phyloP scores from a whole-genome alignment of 2,113 vertebrate species.

The Capreolus pygargus region DNA sequence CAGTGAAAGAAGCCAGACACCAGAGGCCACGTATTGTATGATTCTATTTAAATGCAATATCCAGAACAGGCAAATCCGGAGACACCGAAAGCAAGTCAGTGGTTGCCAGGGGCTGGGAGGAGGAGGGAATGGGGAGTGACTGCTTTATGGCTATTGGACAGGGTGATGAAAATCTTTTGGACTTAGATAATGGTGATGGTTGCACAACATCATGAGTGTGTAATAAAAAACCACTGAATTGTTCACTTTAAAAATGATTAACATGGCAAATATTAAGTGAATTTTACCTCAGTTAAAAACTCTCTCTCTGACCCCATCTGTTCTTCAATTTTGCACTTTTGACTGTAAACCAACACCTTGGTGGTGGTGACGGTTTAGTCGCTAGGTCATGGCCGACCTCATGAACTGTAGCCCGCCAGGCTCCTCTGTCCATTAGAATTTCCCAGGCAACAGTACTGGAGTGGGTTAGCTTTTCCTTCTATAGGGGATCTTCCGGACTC shows the following conservation, averaged over 20 bases:
- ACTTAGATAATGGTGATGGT: neutral
- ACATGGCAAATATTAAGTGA: neutral
- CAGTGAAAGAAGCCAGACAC: neutral
- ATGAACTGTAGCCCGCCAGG: neutral
- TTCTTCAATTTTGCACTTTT: neutral
- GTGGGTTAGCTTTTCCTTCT: neutral
- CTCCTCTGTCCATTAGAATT: neutral
- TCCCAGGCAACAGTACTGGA: neutral
- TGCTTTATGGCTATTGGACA: neutral
- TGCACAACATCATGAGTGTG: neutral
- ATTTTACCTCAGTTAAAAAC: neutral
- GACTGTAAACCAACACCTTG: neutral
- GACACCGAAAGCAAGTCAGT: neutral
- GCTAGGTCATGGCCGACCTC: neutral
- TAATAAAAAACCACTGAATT: neutral
- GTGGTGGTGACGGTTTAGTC: neutral
- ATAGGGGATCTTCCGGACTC: neutral
- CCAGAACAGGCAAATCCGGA: neutral
- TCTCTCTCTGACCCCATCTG: neutral
- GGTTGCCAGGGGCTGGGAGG: neutral
- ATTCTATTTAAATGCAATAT: neutral
- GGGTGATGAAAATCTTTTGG: neutral
- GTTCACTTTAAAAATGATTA: neutral
- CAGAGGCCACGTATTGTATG: neutral
- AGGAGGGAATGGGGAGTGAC: neutral